Evolutionary conservation across 2,888 invertebrate species (phyloP).

Genomic region (Hydrotaea cyrtoneurina): DNA sequence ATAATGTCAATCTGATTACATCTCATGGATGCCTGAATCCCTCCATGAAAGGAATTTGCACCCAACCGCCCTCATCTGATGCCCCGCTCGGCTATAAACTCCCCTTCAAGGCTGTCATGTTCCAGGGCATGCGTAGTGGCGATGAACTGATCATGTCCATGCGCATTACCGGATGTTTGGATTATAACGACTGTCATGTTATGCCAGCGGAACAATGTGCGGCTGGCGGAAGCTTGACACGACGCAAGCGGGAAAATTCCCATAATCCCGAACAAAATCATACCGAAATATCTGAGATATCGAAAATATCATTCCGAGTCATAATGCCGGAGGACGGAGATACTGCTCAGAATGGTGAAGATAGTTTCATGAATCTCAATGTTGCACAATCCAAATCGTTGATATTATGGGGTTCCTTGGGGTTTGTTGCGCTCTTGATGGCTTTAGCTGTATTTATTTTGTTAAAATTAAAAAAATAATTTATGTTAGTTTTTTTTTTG

Average conservation of each 20-base stretch:
- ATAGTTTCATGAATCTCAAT: neutral
- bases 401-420: conserved; percentile 71
- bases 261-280: conserved; percentile 58
- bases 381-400: conserved; percentile 58
- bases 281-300: conserved; percentile 76
- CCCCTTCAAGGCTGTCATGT: conserved; percentile 83
- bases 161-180: conserved; percentile 82
- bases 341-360: neutral
- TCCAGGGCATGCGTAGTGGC: conserved; percentile 83
- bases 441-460: conserved; percentile 71
- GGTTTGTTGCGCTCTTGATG: conserved; percentile 73
- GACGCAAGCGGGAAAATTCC: conserved; percentile 70
- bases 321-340: conserved; percentile 69
- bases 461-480: conserved; percentile 71
- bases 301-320: conserved; percentile 77
- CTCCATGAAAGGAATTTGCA: conserved; percentile 81
- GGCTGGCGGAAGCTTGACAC: conserved; percentile 63
- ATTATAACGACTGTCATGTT: conserved; percentile 82
- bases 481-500: conserved; percentile 31
- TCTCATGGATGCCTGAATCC: conserved; percentile 81
- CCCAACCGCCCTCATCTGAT: conserved; percentile 80
- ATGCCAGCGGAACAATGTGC: conserved; percentile 73
- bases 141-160: conserved; percentile 83
- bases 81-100: conserved; percentile 81
- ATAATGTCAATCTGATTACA: conserved; percentile 80